Base-by-base conservation (phyloP, 2,797 vertebrate genomes). In the Rallus crepitans region DNA sequence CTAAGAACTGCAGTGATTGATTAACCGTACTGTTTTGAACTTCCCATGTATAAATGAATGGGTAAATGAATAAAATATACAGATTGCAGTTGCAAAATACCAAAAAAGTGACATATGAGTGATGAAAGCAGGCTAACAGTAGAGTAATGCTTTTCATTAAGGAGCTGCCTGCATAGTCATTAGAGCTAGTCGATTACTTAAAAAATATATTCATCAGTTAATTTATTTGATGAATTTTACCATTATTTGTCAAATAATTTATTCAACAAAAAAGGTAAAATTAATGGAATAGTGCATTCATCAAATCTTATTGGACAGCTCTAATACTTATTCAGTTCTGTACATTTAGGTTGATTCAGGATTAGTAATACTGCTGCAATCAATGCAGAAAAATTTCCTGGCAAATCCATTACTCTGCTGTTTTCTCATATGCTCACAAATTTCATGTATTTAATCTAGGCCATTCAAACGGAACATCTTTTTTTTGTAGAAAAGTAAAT, bases 211-310 rank as follows among this genome's bases (percentile, higher is more conserved):
- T 93, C 83, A 94, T 96, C 93, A 89, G 93, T 82, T 94, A 94
- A 94, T 95, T 93, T 96, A 90, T 95, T 92, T 95, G 86, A 96
- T 96, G 37, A 96, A 96, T 96, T 96, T 96, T 96, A 95, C 81
- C n/a, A 60, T 90, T 97, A 95, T 95, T 97, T 96, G 75, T 95
- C 92, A 97, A 95, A 94, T 94, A 96, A 96, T 96, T 95, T 96
- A 95, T 96, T 96, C 95, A 94, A 85, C 83, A 93, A 87, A 96
- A 96, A 95, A 95, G 73, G 93, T 95, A 71, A 87, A 96, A 97
- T 94, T 94, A 94, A 96, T 87, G 90, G 57, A 96, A 84, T 82
- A 24, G 57, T 72, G 27, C 57, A 89, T 96, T 94, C 83, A 75
- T 96, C 95, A 95, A 73, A 89, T 92, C 75, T 82, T 87, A 87